Base-by-base conservation (phyloP, 2,797 vertebrate genomes). In the Danio jaintianensis region DNA sequence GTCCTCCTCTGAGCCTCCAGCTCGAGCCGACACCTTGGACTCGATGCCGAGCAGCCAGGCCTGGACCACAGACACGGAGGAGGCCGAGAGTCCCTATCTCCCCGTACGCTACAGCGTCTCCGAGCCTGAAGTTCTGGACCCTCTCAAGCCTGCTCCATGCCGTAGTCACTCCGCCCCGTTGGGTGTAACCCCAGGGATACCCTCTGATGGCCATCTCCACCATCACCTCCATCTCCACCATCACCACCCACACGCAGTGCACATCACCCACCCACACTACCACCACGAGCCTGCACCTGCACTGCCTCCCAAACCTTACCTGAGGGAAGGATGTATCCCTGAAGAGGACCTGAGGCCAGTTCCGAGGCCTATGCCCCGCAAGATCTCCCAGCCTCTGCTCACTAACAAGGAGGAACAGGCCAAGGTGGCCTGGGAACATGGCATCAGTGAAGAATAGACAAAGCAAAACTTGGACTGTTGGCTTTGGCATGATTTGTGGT, bases 51-150 rank as follows among this genome's bases (percentile, higher is more conserved):
- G 96, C n/a, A 96, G 96, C 87, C 97, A 98, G 90, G 93, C 96
- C 84, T 99, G 97, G 97, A 96, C 96, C 68, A 95, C 96, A 0
- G 97, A 98, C 0, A 97, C 98, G 86, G 97, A 98, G 79, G 93
- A 97, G 75, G 93, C 96, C 85, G 95, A 96, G 87, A 95, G 93
- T 3, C 95, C 97, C 85, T 98, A 98, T 93, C 93, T 98, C 88
- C 97, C 97, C 74, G 96, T 99, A 86, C 96, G 97, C 93, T 99
- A 98, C 85, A 96, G 98, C 66, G 93, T 97, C 79, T 95, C 96
- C 1, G 98, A 99, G 88, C 95, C 97, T 10, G 96, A 98, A 69
- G 94, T 96, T 68, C 92, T 97, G 81, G 97, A 98, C 91, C 93
- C 95, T 0, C 93, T 86, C 90, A 99, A 96, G 90, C 87, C 88